Evolutionary conservation across 2,797 vertebrate species (phyloP).

Genomic region (Capromys pilorides): DNA sequence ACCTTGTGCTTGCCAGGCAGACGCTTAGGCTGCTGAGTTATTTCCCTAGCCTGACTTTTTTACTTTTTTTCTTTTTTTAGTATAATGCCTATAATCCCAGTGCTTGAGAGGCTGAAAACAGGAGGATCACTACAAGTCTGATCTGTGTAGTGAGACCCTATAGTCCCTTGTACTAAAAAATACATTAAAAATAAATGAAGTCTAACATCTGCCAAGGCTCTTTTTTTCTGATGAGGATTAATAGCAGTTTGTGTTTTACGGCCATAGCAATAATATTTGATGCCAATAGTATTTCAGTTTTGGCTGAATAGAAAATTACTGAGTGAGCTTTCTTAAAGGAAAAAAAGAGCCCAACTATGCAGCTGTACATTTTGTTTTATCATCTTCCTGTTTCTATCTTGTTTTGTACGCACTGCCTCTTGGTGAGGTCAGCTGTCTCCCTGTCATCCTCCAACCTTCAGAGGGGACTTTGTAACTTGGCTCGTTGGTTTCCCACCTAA

Average conservation of each 20-base stretch:
- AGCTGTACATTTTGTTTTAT: background rate
- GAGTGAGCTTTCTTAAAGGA: background rate
- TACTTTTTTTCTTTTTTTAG: background rate
- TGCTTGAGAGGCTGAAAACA: too few species aligned
- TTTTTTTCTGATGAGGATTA: background rate
- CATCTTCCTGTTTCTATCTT: background rate
- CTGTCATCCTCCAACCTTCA: background rate
- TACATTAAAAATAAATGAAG: background rate
- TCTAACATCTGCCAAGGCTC: background rate
- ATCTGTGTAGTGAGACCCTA: too few species aligned
- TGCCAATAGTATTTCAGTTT: conserved; percentile 50
- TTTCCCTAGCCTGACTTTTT: background rate
- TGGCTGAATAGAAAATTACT: background rate
- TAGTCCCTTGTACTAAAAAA: too few species aligned
- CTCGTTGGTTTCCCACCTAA: background rate
- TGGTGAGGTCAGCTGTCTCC: background rate
- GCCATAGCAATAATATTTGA: conserved; percentile 19
- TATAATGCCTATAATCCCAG: too few species aligned
- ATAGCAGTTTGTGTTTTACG: conserved; percentile 50
- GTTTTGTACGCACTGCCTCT: background rate
- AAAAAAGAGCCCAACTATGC: background rate
- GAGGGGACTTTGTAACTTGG: background rate
- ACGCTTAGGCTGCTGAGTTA: too few species aligned
- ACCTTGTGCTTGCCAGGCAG: too few species aligned
- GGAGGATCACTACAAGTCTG: too few species aligned